phyloP scores from a whole-genome alignment of 2,888 invertebrate genomes.

The Drosophila macrothrix region DNA sequence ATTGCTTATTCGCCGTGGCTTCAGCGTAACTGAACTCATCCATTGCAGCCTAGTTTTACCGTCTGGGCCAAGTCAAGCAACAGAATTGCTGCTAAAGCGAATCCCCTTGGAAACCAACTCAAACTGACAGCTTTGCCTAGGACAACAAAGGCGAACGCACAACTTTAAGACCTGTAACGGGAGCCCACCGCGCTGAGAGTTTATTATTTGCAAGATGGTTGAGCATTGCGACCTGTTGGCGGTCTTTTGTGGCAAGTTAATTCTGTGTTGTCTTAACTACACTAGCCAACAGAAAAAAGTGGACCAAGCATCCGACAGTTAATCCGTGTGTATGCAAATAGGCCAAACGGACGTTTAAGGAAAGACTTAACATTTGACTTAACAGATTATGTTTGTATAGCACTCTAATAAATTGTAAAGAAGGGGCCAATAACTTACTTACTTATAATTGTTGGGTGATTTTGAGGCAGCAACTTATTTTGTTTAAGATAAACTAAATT shows the following conservation, averaged over 20 bases:
- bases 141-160: background rate
- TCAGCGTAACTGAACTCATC: slow-evolving; percentile 6
- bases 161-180: background rate
- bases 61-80: background rate
- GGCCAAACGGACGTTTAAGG: background rate
- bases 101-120: slow-evolving; percentile 6
- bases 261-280: slow-evolving; percentile 1
- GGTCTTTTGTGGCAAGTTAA: background rate
- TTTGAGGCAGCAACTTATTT: background rate
- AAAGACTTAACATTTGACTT: background rate
- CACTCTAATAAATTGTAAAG: background rate
- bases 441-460: background rate
- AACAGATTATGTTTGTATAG: background rate
- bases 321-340: background rate
- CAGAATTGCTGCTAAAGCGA: background rate
- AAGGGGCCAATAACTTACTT: background rate
- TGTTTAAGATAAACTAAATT: background rate
- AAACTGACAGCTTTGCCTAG: slow-evolving; percentile 1
- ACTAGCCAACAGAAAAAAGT: background rate
- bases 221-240: slow-evolving; percentile 2
- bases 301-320: background rate
- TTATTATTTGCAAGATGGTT: slow-evolving; percentile 2
- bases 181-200: background rate
- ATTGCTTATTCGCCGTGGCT: slow-evolving; percentile 3
- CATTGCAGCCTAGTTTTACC: background rate